phyloP scores from a whole-genome alignment of 92 coral and sea anemone genomes.

The Bergia sp. region DNA sequence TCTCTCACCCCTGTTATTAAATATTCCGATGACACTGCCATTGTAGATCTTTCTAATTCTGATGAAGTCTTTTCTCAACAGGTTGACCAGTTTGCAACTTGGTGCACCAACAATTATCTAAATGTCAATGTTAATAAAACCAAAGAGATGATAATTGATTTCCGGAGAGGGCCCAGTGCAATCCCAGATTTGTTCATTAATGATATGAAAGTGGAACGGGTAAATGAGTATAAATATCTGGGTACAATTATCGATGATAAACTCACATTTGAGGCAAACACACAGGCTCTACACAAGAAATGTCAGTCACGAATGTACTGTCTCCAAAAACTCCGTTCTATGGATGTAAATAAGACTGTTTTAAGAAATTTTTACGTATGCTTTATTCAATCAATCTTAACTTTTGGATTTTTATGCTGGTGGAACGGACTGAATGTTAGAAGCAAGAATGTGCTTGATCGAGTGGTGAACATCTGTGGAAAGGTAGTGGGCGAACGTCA shows the following conservation, averaged over 20 bases:
- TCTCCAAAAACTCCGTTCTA: constrained; percentile 19
- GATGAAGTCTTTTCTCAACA: constrained; percentile 22
- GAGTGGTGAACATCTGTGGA: constrained; percentile 19
- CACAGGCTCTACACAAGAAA: constrained; percentile 19
- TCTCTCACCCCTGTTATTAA: constrained; percentile 23
- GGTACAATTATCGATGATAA: constrained; percentile 19
- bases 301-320: constrained; percentile 26
- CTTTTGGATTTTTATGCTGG: constrained; percentile 25
- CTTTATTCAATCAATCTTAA: constrained; percentile 22
- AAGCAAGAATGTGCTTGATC: constrained; percentile 14
- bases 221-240: constrained; percentile 22
- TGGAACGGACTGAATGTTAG: constrained; percentile 16
- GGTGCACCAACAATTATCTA: constrained; percentile 25
- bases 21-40: constrained; percentile 26
- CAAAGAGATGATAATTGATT: constrained; percentile 23
- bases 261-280: constrained; percentile 25
- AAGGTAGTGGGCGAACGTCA: constrained; percentile 8
- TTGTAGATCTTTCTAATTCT: constrained; percentile 23
- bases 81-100: constrained; percentile 22
- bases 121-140: constrained; percentile 18
- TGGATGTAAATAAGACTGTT: constrained; percentile 21
- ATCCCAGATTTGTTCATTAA: constrained; percentile 24
- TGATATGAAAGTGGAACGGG: constrained; percentile 26
- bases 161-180: constrained; percentile 29
- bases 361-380: constrained; percentile 14